These are phyloP conservation scores for Plusia festucae DNA, from an alignment of 2,888 invertebrate species.

Conservation along the genomic window DNA sequence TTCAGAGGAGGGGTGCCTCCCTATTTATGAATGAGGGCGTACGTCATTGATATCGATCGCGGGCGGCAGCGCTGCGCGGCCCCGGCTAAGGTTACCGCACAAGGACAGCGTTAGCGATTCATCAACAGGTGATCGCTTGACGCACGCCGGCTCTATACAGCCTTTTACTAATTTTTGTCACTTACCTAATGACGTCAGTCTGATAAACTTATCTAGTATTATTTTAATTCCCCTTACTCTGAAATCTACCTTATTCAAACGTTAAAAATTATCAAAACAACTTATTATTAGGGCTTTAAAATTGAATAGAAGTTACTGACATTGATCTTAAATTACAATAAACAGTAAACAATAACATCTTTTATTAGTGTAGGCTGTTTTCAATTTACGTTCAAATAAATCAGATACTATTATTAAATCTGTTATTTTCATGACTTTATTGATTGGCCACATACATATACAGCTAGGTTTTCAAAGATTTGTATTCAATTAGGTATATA, in stretches of 20 bases:
- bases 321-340: neutral
- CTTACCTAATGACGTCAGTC: conserved; percentile 72
- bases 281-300: neutral
- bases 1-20: conserved; percentile 71
- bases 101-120: conserved; percentile 78
- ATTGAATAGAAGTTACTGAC: neutral
- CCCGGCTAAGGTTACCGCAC: conserved; percentile 79
- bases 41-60: conserved; percentile 86
- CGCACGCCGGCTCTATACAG: conserved; percentile 68
- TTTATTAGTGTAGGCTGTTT: neutral
- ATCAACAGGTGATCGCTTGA: conserved; percentile 84
- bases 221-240: conserved; percentile 9
- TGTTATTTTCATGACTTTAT: neutral
- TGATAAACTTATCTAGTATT: conserved; percentile 30
- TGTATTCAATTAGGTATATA: too few relatives aligned
- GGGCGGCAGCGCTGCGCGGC: conserved; percentile 61
- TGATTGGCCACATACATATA: neutral
- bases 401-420: neutral
- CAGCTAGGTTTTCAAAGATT: neutral
- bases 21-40: conserved; percentile 87
- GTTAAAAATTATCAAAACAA: neutral
- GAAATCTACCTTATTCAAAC: conserved; percentile 16
- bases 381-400: neutral
- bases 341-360: conserved; percentile 2
- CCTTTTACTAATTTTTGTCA: conserved; percentile 73